Conservation (phyloP, 2,888 invertebrate species). For the Rhagium mordax region DNA sequence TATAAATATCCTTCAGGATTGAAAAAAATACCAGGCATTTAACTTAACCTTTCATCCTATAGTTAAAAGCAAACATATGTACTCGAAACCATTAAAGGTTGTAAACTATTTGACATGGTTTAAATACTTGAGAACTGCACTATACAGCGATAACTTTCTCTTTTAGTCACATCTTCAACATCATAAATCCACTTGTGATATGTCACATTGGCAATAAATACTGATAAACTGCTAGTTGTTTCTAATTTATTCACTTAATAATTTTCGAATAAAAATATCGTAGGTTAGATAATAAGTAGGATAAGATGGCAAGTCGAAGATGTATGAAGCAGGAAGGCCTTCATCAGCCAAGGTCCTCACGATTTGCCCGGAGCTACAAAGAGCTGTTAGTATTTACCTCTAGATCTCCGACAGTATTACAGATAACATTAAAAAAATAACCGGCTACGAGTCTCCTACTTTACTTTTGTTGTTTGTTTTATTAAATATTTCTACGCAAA, state of each 20-base stretch:
- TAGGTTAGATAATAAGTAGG: slow-evolving; percentile 55
- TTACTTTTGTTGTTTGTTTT: slow-evolving; percentile 32
- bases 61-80: slow-evolving; percentile 31
- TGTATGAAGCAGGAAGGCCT: slow-evolving; percentile 64
- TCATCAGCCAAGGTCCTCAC: slow-evolving; percentile 64
- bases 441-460: slow-evolving; percentile 43
- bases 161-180: slow-evolving; percentile 37
- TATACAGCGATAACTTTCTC: slow-evolving; percentile 33
- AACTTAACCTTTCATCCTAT: neutral
- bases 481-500: slow-evolving; percentile 26
- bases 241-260: slow-evolving; percentile 49
- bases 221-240: slow-evolving; percentile 36
- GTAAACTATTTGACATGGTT: slow-evolving; percentile 29
- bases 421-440: slow-evolving; percentile 52
- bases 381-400: slow-evolving; percentile 52
- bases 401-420: slow-evolving; percentile 55
- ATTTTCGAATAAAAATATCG: slow-evolving; percentile 47
- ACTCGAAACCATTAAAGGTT: slow-evolving; percentile 13
- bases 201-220: slow-evolving; percentile 30
- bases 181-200: slow-evolving; percentile 27
- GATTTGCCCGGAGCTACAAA: slow-evolving; percentile 56
- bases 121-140: slow-evolving; percentile 20
- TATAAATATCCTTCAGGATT: neutral
- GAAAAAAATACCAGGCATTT: neutral
- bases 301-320: slow-evolving; percentile 60